Evolutionary conservation across 2,797 vertebrate species (phyloP).

Genomic region (Microhierax caerulescens): DNA sequence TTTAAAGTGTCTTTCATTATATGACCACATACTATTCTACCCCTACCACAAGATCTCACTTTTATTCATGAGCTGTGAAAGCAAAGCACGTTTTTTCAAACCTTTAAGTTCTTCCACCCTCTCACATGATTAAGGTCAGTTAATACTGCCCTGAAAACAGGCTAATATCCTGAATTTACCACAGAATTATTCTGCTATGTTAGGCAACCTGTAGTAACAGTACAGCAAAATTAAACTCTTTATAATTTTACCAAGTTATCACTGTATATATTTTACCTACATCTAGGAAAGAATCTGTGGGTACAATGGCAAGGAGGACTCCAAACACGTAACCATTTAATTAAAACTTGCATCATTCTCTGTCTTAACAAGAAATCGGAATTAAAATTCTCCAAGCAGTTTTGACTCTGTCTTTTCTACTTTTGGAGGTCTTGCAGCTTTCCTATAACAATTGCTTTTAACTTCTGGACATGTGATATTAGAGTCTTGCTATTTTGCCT

Average conservation of each 20-base stretch:
- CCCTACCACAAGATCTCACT: neutral
- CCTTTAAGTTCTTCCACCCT: neutral
- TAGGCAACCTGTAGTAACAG: neutral
- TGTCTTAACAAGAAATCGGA: neutral
- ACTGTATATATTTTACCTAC: neutral
- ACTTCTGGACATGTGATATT: neutral
- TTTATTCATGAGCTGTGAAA: neutral
- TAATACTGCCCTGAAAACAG: neutral
- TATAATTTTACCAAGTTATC: neutral
- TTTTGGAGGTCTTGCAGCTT: neutral
- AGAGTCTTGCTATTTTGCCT: neutral
- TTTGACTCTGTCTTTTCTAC: neutral
- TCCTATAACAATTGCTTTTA: neutral
- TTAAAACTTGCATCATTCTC: neutral
- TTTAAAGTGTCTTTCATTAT: neutral
- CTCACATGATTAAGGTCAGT: neutral
- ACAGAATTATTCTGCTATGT: neutral
- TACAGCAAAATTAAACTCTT: neutral
- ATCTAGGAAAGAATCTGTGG: neutral
- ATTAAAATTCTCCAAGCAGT: neutral
- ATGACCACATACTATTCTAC: neutral
- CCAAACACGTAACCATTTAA: neutral
- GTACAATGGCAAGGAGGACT: neutral
- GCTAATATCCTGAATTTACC: neutral
- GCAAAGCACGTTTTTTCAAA: neutral